Conservation (phyloP, 2,113 vertebrate species). For the Apus apus region DNA sequence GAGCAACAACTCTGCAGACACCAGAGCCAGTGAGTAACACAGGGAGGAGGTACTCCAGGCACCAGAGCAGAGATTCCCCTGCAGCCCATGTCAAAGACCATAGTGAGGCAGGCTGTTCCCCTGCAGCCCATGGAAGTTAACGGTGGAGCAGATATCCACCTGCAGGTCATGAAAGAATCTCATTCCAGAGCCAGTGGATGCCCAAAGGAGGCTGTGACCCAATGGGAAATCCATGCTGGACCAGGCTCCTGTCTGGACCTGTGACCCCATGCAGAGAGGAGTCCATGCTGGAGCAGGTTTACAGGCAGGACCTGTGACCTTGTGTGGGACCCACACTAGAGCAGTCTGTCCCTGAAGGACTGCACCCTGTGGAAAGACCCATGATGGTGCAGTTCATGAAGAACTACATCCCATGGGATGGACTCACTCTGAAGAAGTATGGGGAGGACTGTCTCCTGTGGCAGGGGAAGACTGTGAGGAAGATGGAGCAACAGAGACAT, state of each 20-base stretch:
- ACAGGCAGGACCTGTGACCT: neutral
- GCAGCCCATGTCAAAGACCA: neutral
- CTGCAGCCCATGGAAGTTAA: neutral
- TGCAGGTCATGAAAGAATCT: too few relatives aligned
- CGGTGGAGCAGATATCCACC: too few relatives aligned
- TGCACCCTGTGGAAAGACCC: neutral
- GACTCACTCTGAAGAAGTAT: fast-evolving
- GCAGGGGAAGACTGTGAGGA: neutral
- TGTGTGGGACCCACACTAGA: fast-evolving
- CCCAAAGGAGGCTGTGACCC: too few relatives aligned
- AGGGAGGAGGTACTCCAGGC: neutral
- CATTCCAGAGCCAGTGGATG: too few relatives aligned
- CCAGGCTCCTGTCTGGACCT: neutral
- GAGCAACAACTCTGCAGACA: neutral
- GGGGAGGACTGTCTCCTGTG: neutral
- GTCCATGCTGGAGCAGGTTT: neutral
- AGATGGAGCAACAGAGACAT: too few relatives aligned
- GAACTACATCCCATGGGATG: neutral
- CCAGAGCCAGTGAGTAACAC: too few relatives aligned
- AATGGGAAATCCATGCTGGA: neutral
- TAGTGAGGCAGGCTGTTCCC: neutral
- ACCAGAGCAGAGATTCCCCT: neutral
- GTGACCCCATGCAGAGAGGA: neutral
- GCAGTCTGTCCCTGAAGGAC: neutral
- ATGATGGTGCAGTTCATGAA: neutral